Evolutionary conservation across 2,888 invertebrate genomes (phyloP), one percentile per base, ranked within the genome.

Genomic region (Smittia aterrima): DNA sequence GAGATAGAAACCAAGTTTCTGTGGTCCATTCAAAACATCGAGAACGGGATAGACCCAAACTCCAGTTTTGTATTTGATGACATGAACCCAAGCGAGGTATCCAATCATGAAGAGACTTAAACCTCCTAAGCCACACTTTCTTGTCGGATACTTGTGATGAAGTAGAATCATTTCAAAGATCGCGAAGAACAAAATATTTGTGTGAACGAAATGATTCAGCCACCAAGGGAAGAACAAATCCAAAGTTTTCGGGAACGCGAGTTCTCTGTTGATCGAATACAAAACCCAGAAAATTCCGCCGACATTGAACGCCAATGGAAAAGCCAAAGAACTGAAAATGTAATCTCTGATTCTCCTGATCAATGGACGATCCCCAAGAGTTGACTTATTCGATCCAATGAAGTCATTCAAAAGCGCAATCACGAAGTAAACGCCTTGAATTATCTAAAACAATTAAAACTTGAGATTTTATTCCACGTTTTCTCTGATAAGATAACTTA

Each of bases 131-230:
- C 92, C 93, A 54, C 84, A 81, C 76, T 85, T 87, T 77, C 88
- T 86, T 22, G 83, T 82, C 0, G 96, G 95, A 83, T 93, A 94
- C 79, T 88, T 87, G 79, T 94, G 89, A 79, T 90, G 92, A 40
- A 91, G 88, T 16, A 89, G 85, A 27, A 89, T 82, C 80, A 93
- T 86, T 83, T 96, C 96, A 77, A 93, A 80, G 1, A 93, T 76
- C 24, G 90, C 88, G 79, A 93, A 92, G 11, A 93, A 84, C 79
- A 94, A 86, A 77, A 96, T 92, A 80, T 92, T 90, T 13, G 96
- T 94, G 82, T 96, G 96, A 89, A 94, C 90, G 1, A 92, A 85
- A 85, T 98, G 97, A 81, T 98, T 98, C 74, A 97, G 84, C 96
- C 96, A 97, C 66, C 25, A 75, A 68, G 54, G 40, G 79, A 94